Percentiles rank a stretch among this genome's conserved stretches.
phyloP scores from a whole-genome alignment of 2,888 invertebrate species.

The Drosophila meridiana region DNA sequence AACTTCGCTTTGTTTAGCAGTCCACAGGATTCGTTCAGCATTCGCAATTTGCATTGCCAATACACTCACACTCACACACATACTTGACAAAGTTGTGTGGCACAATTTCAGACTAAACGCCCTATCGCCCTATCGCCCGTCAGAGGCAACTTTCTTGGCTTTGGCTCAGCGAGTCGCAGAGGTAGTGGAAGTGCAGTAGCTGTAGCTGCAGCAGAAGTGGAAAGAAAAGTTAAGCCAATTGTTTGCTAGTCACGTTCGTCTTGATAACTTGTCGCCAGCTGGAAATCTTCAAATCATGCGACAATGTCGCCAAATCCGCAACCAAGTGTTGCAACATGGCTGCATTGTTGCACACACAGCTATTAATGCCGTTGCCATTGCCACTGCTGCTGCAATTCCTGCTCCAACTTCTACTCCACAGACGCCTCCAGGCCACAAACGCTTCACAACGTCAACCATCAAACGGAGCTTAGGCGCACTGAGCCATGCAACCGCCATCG shows the following conservation, averaged over 20 bases:
- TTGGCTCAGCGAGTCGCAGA: background rate
- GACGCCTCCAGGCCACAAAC: constrained; percentile 41
- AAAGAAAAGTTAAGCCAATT: constrained; percentile 69
- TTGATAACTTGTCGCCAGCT: constrained; percentile 80
- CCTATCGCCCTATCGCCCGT: constrained; percentile 42
- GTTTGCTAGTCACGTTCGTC: constrained; percentile 79
- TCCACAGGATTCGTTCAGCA: constrained; percentile 23
- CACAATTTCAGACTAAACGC: constrained; percentile 53
- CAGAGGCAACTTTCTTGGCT: constrained; percentile 34
- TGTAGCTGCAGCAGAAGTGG: constrained; percentile 14
- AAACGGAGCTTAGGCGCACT: constrained; percentile 70
- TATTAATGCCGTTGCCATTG: constrained; percentile 27
- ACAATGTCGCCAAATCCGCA: constrained; percentile 77
- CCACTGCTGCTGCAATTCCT: constrained; percentile 11
- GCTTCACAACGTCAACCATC: constrained; percentile 59
- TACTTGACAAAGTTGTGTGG: constrained; percentile 37
- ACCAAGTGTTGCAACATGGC: constrained; percentile 71
- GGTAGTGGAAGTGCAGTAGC: background rate
- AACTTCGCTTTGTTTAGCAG: constrained; percentile 25
- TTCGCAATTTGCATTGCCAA: constrained; percentile 13
- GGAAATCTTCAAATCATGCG: constrained; percentile 75
- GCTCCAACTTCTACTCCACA: background rate
- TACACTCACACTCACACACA: background rate
- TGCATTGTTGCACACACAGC: constrained; percentile 52
- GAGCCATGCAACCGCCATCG: constrained; percentile 61